Percentiles rank a stretch among this genome's conserved stretches.
Conservation (phyloP, 2,113 vertebrate species). For the Rhodinocichla rosea region DNA sequence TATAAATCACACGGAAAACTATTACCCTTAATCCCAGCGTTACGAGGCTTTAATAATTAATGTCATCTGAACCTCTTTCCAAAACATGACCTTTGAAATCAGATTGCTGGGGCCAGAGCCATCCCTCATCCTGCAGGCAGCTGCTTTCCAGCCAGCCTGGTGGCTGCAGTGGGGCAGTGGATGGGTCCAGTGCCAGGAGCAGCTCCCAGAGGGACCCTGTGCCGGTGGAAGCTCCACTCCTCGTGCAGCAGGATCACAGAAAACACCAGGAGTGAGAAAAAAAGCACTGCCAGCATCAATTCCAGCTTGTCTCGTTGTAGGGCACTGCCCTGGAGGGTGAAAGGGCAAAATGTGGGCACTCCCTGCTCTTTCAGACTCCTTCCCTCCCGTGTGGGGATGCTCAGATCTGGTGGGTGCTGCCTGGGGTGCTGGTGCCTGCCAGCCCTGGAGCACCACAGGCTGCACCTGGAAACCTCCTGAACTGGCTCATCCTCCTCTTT, state of each 20-base stretch:
- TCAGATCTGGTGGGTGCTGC: not conserved
- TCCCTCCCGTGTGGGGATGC: rapidly evolving
- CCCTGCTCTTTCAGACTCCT: not conserved
- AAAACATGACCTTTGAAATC: slow-evolving; percentile 4
- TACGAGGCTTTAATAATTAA: slow-evolving; percentile 36
- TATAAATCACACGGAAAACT: not conserved
- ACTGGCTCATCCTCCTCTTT: not conserved
- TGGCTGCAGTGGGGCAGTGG: not conserved
- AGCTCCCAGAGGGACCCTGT: not conserved
- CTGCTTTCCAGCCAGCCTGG: not conserved
- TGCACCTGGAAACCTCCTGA: not conserved
- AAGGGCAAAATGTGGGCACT: not conserved
- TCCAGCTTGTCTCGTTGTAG: rapidly evolving
- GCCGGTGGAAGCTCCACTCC: rapidly evolving
- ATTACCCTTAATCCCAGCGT: not conserved
- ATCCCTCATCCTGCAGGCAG: not conserved
- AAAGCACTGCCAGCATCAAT: not conserved
- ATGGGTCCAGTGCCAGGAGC: not conserved
- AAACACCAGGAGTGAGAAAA: rapidly evolving
- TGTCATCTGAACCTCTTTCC: not conserved
- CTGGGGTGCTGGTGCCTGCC: not conserved
- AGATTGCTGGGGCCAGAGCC: not conserved
- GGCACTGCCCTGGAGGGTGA: rapidly evolving
- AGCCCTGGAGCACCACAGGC: rapidly evolving
- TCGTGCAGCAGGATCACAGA: not conserved